Evolutionary conservation across 2,797 vertebrate species (phyloP).

Genomic region (Heliangelus exortis): DNA sequence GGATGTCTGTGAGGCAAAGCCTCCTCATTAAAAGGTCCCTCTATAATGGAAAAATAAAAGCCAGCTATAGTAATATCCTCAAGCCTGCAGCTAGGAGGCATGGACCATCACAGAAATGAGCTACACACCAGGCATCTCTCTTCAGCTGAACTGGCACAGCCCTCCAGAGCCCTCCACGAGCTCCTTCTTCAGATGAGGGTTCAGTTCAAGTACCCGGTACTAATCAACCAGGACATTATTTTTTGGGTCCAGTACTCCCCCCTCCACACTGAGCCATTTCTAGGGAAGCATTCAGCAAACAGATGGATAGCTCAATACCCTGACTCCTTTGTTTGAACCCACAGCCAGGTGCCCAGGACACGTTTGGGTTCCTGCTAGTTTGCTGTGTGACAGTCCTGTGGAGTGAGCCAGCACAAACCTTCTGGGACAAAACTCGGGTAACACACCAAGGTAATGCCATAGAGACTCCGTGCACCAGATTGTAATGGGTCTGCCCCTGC

Average conservation of each 20-base stretch:
- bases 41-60: slow-evolving; percentile 49
- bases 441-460: neutral
- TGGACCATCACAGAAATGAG: slow-evolving; percentile 21
- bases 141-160: slow-evolving; percentile 36
- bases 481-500: neutral
- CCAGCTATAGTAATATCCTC: slow-evolving; percentile 14
- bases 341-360: neutral
- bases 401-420: neutral
- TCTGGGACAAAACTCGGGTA: neutral
- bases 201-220: slow-evolving; percentile 12
- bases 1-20: slow-evolving; percentile 21
- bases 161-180: slow-evolving; percentile 10
- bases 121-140: neutral
- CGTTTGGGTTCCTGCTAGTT: neutral
- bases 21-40: slow-evolving; percentile 52
- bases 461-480: neutral
- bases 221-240: slow-evolving; percentile 30
- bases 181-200: slow-evolving; percentile 11
- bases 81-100: slow-evolving; percentile 11
- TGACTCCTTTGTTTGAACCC: neutral
- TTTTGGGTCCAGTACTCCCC: neutral
- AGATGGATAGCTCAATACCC: neutral
- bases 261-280: neutral
- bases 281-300: neutral
- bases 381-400: neutral